These are phyloP conservation scores for Labeo catla DNA, from an alignment of 2,113 vertebrate genomes.

Conservation along the genomic window DNA sequence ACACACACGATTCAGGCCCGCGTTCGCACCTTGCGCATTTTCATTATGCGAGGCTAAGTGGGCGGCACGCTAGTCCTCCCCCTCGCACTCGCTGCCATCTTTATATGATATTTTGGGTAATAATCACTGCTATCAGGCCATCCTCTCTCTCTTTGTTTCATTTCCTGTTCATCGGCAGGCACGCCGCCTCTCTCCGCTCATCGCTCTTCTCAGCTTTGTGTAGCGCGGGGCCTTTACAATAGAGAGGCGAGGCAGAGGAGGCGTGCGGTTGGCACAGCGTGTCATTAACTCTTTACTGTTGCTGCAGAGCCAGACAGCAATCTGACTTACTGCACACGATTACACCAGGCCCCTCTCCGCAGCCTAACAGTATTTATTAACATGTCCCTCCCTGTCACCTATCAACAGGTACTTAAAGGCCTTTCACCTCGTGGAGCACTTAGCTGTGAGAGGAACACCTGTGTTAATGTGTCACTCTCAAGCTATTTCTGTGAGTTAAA, in stretches of 20 bases:
- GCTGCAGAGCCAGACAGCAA: conserved; percentile 60
- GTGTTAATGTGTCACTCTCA: conserved; percentile 54
- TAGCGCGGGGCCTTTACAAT: conserved; percentile 54
- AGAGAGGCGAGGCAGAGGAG: conserved; percentile 58
- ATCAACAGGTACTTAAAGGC: conserved; percentile 61
- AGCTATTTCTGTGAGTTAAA: conserved; percentile 56
- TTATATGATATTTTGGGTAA: conserved; percentile 64
- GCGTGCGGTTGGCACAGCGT: conserved; percentile 59
- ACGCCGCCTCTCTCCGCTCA: conserved; percentile 56
- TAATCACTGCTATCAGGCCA: conserved; percentile 63
- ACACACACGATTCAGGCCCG: conserved; percentile 24
- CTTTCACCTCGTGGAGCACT: conserved; percentile 46
- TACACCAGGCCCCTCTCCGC: conserved; percentile 33
- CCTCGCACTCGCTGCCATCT: conserved; percentile 57
- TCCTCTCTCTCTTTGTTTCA: conserved; percentile 61
- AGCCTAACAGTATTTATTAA: conserved; percentile 60
- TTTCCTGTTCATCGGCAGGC: conserved; percentile 61
- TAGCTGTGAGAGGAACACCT: conserved; percentile 50
- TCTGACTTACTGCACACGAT: conserved; percentile 53
- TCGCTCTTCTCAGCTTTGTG: conserved; percentile 58
- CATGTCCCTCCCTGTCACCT: conserved; percentile 55
- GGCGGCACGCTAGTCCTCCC: conserved; percentile 56
- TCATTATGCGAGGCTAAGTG: conserved; percentile 61
- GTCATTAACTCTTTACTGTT: conserved; percentile 64
- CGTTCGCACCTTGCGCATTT: conserved; percentile 58